Evolutionary conservation across 2,797 vertebrate genomes (phyloP).

Genomic region (Scomberomorus guttatus): DNA sequence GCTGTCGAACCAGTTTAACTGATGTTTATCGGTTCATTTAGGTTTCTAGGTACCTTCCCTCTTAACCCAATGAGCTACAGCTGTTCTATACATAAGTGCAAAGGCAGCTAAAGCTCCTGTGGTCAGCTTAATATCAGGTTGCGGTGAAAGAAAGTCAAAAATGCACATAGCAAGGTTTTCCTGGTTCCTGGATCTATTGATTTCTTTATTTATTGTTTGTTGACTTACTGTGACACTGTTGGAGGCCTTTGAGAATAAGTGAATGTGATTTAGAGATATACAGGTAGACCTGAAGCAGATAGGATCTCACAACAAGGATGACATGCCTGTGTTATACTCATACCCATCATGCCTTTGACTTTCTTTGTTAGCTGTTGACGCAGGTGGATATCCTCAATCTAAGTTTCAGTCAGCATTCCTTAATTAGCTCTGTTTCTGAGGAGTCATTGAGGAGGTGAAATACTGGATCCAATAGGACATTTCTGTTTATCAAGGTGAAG

Average conservation of each 20-base stretch:
- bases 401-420: background rate
- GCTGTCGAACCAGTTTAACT: constrained; percentile 16
- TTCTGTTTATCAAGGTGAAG: no score
- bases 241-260: background rate
- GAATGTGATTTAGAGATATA: background rate
- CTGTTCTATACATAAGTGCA: background rate
- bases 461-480: no score
- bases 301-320: background rate
- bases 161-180: background rate
- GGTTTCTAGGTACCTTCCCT: background rate
- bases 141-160: background rate
- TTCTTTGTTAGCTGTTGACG: background rate
- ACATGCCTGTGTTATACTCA: background rate
- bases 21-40: constrained; percentile 12
- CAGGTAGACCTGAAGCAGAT: background rate
- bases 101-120: background rate
- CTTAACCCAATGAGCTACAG: no score
- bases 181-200: background rate
- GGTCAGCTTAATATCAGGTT: background rate
- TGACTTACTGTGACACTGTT: background rate
- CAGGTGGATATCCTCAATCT: background rate
- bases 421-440: background rate
- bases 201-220: background rate
- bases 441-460: no score
- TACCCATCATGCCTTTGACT: constrained; percentile 1